Percentiles rank a stretch among this genome's conserved stretches.
Evolutionary conservation across 2,797 vertebrate species (phyloP).

Genomic region (Acanthurus lineatus): DNA sequence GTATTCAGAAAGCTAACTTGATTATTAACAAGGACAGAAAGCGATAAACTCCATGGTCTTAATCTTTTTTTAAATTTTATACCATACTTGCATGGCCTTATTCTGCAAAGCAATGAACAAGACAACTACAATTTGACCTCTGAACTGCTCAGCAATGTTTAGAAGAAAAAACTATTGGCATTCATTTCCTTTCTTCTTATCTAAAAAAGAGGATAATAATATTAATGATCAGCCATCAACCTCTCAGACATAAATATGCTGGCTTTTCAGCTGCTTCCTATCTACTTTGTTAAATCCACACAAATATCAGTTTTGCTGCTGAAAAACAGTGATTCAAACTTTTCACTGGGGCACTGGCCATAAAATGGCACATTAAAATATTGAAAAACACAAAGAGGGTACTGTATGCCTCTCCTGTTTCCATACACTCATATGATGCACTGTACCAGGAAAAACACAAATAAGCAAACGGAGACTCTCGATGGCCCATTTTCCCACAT

Average conservation of each 20-base stretch:
- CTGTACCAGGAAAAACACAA: slow-evolving; percentile 1
- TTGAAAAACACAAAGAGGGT: slow-evolving; percentile 35
- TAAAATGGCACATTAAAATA: slow-evolving; percentile 16
- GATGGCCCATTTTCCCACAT: slow-evolving; percentile 2
- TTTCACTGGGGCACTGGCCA: not conserved
- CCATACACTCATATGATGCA: slow-evolving; percentile 52
- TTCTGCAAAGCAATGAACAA: too few relatives aligned
- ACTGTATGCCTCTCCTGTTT: slow-evolving; percentile 34
- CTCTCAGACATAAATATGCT: too few relatives aligned
- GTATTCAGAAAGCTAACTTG: too few relatives aligned
- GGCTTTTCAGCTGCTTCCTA: slow-evolving; percentile 31
- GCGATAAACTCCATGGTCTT: too few relatives aligned
- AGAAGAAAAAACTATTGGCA: not conserved
- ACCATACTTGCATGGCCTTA: too few relatives aligned
- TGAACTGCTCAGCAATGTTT: not conserved
- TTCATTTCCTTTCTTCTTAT: not conserved
- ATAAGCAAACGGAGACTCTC: slow-evolving; percentile 10
- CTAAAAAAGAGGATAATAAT: not conserved
- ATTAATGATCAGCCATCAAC: not conserved
- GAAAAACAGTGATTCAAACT: slow-evolving; percentile 30
- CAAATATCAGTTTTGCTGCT: slow-evolving; percentile 1
- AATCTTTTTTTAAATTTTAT: too few relatives aligned
- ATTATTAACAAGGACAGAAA: too few relatives aligned
- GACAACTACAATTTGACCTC: not conserved
- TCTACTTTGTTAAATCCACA: not conserved